Evolutionary conservation across 2,113 vertebrate genomes (phyloP).

Genomic region (Eudorcas thomsonii): DNA sequence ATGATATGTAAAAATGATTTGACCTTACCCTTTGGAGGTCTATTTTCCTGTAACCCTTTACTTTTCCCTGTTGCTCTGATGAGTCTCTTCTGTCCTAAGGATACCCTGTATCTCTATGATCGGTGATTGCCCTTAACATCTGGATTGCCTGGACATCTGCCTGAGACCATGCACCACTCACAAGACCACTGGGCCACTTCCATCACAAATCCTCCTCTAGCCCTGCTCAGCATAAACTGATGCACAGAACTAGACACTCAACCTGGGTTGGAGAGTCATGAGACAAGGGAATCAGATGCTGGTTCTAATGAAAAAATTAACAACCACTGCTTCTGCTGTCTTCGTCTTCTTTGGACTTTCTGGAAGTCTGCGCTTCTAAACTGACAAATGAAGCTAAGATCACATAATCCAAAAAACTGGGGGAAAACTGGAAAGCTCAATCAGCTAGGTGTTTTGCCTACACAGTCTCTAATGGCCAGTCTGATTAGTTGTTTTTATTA

Average conservation of each 20-base stretch:
- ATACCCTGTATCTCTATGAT: background rate
- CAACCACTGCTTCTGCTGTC: background rate
- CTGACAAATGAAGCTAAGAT: background rate
- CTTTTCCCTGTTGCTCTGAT: background rate
- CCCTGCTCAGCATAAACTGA: background rate
- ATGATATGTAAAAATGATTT: background rate
- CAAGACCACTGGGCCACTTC: background rate
- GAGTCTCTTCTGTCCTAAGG: background rate
- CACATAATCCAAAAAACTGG: background rate
- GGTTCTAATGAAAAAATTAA: background rate
- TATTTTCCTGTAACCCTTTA: background rate
- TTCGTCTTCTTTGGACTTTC: background rate
- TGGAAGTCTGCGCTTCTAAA: background rate
- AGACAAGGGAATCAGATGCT: background rate
- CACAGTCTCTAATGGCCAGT: background rate
- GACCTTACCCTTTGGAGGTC: background rate
- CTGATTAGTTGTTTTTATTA: background rate
- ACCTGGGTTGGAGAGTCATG: background rate
- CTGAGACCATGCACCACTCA: background rate
- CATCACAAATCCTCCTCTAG: background rate
- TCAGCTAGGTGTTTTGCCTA: background rate
- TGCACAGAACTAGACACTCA: background rate
- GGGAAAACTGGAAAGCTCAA: background rate
- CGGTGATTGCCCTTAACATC: constrained; percentile 13
- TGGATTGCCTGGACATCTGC: constrained; percentile 43